These are phyloP conservation scores for Lasius platythorax DNA, from an alignment of 2,888 invertebrate genomes.

Conservation along the genomic window DNA sequence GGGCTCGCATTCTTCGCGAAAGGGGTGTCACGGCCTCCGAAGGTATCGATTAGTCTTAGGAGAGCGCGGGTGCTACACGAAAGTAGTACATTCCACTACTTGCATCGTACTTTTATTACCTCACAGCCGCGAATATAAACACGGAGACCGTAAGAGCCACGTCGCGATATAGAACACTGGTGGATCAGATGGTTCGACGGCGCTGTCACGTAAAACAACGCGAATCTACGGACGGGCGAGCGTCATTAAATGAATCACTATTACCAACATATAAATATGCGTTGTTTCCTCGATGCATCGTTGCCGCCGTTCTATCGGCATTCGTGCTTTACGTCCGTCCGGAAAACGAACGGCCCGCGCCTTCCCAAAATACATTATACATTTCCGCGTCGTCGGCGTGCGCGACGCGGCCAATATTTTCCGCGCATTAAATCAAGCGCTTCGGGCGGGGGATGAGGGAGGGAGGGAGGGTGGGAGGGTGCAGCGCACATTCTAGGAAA, in stretches of 20 bases:
- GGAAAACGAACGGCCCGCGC: conserved; percentile 18
- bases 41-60: conserved; percentile 64
- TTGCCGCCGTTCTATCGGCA: conserved; percentile 1
- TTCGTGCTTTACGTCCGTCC: conserved; percentile 25
- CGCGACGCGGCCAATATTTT: conserved; percentile 46
- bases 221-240: neutral
- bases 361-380: conserved; percentile 33
- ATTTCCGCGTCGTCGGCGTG: conserved; percentile 36
- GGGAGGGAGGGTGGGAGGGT: too few species aligned
- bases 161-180: conserved; percentile 30
- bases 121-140: conserved; percentile 59
- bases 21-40: conserved; percentile 69
- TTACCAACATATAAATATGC: conserved; percentile 32
- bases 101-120: conserved; percentile 49
- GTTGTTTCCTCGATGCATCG: conserved; percentile 41
- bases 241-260: conserved; percentile 21
- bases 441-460: too few species aligned
- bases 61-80: conserved; percentile 47
- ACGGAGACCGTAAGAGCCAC: conserved; percentile 12
- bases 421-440: conserved; percentile 29
- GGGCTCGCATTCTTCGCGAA: conserved; percentile 36
- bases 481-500: neutral
- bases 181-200: neutral
- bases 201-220: neutral
- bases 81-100: conserved; percentile 62